Conservation (phyloP, 2,797 vertebrate genomes). For the Acipenser ruthenus region DNA sequence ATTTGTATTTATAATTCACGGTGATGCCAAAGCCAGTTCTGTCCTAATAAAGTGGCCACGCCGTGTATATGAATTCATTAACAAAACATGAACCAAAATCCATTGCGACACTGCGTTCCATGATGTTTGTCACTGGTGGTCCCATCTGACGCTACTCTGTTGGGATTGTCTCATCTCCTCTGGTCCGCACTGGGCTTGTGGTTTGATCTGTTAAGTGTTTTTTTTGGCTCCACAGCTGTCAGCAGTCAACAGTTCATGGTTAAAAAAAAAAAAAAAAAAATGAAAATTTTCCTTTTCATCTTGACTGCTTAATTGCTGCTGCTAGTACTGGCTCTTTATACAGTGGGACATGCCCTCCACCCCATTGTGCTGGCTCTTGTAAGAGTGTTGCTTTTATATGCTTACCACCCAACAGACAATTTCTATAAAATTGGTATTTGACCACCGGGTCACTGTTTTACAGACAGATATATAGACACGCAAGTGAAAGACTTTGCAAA, state of each 20-base stretch:
- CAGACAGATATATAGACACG: too few species aligned
- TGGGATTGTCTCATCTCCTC: conserved; percentile 1
- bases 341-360: background rate
- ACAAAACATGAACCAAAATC: background rate
- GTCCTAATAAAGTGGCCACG: too few species aligned
- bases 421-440: background rate
- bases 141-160: background rate
- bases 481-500: too few species aligned
- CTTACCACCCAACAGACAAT: background rate
- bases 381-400: too few species aligned
- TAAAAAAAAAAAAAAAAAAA: background rate
- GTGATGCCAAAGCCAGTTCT: too few species aligned
- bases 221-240: conserved; percentile 7
- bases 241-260: background rate
- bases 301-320: background rate
- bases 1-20: too few species aligned
- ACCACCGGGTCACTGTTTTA: too few species aligned
- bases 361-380: background rate
- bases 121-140: background rate
- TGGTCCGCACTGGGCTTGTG: background rate
- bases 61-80: too few species aligned
- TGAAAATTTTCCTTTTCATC: background rate
- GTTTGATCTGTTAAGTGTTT: conserved; percentile 3
- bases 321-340: background rate
- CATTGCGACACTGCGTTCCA: background rate